A percentile compares a stretch with the other conserved stretches of the same genome.
Conservation (phyloP, 2,797 vertebrate species). For the Sebastolobus altivelis region DNA sequence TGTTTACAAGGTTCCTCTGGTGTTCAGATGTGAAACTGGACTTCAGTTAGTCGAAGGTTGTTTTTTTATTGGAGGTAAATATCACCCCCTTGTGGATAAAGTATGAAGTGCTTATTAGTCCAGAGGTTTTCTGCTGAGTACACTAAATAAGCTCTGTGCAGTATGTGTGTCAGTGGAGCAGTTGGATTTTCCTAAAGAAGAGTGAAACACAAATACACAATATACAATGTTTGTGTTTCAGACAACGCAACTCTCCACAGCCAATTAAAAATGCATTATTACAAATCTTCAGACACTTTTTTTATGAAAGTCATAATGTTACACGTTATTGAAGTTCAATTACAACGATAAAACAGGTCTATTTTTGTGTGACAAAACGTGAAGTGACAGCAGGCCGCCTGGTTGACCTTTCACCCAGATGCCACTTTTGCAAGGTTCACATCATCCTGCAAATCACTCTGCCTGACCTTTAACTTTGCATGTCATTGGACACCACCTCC, state of each 20-base stretch:
- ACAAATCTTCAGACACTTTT: neutral
- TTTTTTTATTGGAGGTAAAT: constrained; percentile 14
- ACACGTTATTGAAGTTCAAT: neutral
- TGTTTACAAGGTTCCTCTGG: neutral
- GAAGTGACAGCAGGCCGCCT: neutral
- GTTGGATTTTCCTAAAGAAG: neutral
- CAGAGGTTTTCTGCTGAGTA: constrained; percentile 7
- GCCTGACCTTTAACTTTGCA: constrained; percentile 37
- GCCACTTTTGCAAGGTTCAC: constrained; percentile 5
- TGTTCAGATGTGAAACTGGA: neutral
- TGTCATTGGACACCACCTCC: neutral
- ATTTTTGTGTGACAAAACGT: neutral
- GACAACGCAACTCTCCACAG: neutral
- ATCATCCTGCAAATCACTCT: constrained; percentile 15
- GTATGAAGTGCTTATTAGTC: neutral
- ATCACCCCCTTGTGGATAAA: constrained; percentile 64
- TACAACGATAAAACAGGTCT: neutral
- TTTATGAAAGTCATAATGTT: neutral
- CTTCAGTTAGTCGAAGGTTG: neutral
- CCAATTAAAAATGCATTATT: neutral
- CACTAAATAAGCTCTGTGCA: neutral
- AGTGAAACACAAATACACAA: neutral
- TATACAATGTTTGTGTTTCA: neutral
- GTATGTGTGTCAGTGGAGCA: constrained; percentile 53
- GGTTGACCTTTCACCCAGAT: constrained; percentile 14